phyloP scores from a whole-genome alignment of 1,140 invertebrate species.

The Schlechtendalia chinensis region DNA sequence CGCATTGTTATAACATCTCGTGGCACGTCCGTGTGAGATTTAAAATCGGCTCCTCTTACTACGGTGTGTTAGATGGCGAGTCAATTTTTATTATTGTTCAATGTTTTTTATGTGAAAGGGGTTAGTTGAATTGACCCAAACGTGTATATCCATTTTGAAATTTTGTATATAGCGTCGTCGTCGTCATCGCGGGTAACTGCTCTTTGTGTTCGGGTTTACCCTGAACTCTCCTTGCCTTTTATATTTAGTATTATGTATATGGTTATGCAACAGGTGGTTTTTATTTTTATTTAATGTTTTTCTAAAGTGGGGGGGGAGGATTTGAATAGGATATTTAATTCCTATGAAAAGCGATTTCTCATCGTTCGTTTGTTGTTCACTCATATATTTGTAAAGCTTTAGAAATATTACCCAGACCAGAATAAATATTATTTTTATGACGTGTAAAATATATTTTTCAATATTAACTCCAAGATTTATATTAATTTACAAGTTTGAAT shows the following conservation, averaged over 20 bases:
- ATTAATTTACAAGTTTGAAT: background rate
- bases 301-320: slow-evolving; percentile 10
- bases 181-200: background rate
- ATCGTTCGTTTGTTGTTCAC: background rate
- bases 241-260: slow-evolving; percentile 22
- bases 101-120: slow-evolving; percentile 39
- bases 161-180: slow-evolving; percentile 6
- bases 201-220: slow-evolving; percentile 40
- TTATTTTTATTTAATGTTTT: slow-evolving; percentile 16
- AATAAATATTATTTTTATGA: slow-evolving; percentile 6
- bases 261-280: slow-evolving; percentile 18
- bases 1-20: slow-evolving; percentile 31
- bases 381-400: background rate
- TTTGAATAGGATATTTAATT: slow-evolving; percentile 38
- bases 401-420: background rate
- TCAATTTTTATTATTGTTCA: slow-evolving; percentile 35
- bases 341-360: slow-evolving; percentile 20
- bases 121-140: slow-evolving; percentile 44
- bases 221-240: slow-evolving; percentile 26
- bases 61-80: background rate
- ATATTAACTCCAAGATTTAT: background rate
- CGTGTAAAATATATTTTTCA: background rate
- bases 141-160: slow-evolving; percentile 32
- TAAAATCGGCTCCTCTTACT: slow-evolving; percentile 15
- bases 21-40: background rate